Base-by-base conservation (phyloP, 2,888 invertebrate genomes). In the Heteropelma amictum region DNA sequence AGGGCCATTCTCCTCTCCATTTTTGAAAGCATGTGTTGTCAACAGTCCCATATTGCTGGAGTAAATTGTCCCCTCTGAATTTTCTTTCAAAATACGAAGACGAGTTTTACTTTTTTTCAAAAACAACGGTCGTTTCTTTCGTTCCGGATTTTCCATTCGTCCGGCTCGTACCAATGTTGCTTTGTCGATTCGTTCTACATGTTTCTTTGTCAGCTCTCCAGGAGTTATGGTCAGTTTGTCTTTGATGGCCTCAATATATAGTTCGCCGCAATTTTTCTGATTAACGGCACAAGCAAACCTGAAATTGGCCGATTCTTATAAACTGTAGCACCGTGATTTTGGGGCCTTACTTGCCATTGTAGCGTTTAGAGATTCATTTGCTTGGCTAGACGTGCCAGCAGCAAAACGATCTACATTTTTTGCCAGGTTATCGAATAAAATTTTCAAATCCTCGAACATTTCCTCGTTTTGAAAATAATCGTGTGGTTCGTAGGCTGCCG, bases 281-380 rank as follows among this genome's bases (percentile, higher is more conserved):
- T 65, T 40, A 21, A 77, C 71, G 21, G 54, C 71, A 6, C 58
- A 35, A 30, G 71, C 67, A 33, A 67, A 38, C 14, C 74, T 49
- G 63, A 64, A 67, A 30, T 70, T 45, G 30, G 56, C 35, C 6
- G 77, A 75, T 49, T 58, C 70, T 28, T 64, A 60, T 30, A 51
- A 42, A 28, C 77, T 60, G 40, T 75, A 75, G 49, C 64, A 70
- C 17, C 51, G 56, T 14, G 38, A 40, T 64, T 77, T 77, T 7
- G 54, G 65, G 33, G 58, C 49, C 49, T 71, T 77, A 28, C 40
- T 70, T 3, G 77, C 51, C 8, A 65, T 33, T 12, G 58, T 21
- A n/a, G 38, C 53, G 69, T 76, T 71, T 3, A 75, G 30, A 30
- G 58, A 65, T 45, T 54, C 33, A 19, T 45, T 65, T 21, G 54